A percentile compares a stretch with the other conserved stretches of the same genome.
Evolutionary conservation across 2,113 vertebrate species (phyloP).

Genomic region (Capra hircus): DNA sequence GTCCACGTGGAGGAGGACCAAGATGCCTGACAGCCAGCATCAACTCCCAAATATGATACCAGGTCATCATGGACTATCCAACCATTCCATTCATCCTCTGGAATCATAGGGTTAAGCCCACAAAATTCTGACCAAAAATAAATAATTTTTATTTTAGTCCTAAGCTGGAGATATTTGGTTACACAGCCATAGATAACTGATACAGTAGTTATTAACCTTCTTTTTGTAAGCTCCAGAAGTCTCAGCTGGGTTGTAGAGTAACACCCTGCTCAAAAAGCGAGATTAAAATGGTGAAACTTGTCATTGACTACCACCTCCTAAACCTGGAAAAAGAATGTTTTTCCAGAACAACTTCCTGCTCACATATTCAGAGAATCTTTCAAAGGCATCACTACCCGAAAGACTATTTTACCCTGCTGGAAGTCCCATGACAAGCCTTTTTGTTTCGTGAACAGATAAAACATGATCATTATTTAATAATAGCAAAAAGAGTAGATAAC

Average conservation of each 20-base stretch:
- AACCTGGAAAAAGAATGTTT: not conserved
- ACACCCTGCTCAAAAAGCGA: not conserved
- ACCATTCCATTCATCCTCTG: not conserved
- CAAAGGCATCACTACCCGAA: not conserved
- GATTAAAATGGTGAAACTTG: not conserved
- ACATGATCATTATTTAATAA: not conserved
- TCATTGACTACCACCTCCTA: not conserved
- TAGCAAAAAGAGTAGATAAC: not conserved
- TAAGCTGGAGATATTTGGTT: not conserved
- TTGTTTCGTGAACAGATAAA: not conserved
- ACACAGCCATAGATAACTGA: not conserved
- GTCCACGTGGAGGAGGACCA: rapidly evolving
- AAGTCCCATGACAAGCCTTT: not conserved
- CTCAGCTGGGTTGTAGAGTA: not conserved
- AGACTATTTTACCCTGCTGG: not conserved
- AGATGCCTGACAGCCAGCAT: not conserved
- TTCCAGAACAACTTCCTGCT: not conserved
- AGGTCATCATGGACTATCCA: not conserved
- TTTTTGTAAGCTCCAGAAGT: not conserved
- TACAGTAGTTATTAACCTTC: not conserved
- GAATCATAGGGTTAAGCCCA: not conserved
- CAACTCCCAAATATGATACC: not conserved
- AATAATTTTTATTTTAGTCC: not conserved
- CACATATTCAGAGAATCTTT: not conserved
- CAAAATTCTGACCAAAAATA: not conserved